A percentile compares a stretch with the other conserved stretches of the same genome.
Conservation (phyloP, 2,888 invertebrate species). For the Anorthoa munda region DNA sequence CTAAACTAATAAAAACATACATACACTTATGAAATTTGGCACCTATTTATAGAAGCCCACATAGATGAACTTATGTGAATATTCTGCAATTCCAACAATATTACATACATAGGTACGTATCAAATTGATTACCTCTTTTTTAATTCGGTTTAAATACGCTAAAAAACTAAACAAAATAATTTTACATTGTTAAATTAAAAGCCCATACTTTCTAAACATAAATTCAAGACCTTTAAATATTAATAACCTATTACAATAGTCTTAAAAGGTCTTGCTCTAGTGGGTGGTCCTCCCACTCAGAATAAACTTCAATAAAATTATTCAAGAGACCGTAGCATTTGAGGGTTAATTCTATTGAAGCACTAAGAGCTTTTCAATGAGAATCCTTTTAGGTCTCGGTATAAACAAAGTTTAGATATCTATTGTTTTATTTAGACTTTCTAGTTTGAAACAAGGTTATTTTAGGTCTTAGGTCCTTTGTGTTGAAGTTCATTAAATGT, state of each 20-base stretch:
- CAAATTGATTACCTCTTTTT: too few species aligned
- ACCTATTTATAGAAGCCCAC: too few species aligned
- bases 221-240: constrained; percentile 2
- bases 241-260: background rate
- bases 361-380: constrained; percentile 4
- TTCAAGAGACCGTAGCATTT: background rate
- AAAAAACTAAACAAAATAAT: too few species aligned
- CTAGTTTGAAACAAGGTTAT: background rate
- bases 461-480: background rate
- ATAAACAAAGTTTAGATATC: constrained; percentile 10
- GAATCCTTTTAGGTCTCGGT: constrained; percentile 22
- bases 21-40: too few species aligned
- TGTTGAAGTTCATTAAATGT: constrained; percentile 1
- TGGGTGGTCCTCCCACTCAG: background rate
- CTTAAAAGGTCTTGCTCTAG: background rate
- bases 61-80: too few species aligned
- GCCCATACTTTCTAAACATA: constrained; percentile 8
- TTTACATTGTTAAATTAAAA: background rate
- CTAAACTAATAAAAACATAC: too few species aligned
- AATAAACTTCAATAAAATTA: constrained; percentile 17
- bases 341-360: constrained; percentile 17
- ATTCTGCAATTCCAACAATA: too few species aligned
- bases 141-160: too few species aligned
- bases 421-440: constrained; percentile 17
- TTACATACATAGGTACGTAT: too few species aligned